Evolutionary conservation across 2,888 invertebrate species (phyloP).

Genomic region (Limnephilus rhombicus): DNA sequence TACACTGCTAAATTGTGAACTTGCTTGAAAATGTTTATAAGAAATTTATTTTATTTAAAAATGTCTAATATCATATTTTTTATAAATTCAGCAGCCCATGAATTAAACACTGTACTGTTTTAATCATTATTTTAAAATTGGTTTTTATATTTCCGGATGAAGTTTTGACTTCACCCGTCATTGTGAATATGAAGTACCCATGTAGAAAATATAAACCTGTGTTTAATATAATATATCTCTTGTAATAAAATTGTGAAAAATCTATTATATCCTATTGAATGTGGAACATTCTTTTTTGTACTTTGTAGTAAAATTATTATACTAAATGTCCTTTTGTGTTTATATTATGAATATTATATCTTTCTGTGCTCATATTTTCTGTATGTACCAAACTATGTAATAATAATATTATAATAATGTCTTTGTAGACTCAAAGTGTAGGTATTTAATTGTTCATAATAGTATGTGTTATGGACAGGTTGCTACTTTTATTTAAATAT

Average conservation of each 20-base stretch:
- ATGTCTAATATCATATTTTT: too few relatives aligned
- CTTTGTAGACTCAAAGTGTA: constrained; percentile 4
- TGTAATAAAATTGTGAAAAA: constrained; percentile 18
- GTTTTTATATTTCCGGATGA: neutral
- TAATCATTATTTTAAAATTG: neutral
- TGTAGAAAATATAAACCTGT: constrained; percentile 15
- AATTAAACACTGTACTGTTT: neutral
- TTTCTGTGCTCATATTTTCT: neutral
- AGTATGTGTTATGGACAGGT: constrained; percentile 7
- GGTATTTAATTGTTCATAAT: constrained; percentile 15
- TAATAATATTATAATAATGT: neutral
- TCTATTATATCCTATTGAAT: constrained; percentile 33
- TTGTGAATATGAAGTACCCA: neutral
- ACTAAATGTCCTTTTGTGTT: constrained; percentile 16
- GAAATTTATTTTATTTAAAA: neutral
- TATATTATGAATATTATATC: constrained; percentile 28
- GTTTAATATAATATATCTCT: constrained; percentile 8
- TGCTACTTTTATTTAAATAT: constrained; percentile 36
- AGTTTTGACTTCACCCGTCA: neutral
- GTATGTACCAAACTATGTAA: constrained; percentile 5
- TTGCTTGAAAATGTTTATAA: neutral
- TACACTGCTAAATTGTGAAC: neutral
- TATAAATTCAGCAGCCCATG: too few relatives aligned
- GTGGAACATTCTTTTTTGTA: constrained; percentile 42
- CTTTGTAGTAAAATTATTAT: constrained; percentile 18